A percentile compares a stretch with the other conserved stretches of the same genome.
These are phyloP conservation scores for Phragmatobia fuliginosa DNA, from an alignment of 2,888 invertebrate species.

Conservation along the genomic window DNA sequence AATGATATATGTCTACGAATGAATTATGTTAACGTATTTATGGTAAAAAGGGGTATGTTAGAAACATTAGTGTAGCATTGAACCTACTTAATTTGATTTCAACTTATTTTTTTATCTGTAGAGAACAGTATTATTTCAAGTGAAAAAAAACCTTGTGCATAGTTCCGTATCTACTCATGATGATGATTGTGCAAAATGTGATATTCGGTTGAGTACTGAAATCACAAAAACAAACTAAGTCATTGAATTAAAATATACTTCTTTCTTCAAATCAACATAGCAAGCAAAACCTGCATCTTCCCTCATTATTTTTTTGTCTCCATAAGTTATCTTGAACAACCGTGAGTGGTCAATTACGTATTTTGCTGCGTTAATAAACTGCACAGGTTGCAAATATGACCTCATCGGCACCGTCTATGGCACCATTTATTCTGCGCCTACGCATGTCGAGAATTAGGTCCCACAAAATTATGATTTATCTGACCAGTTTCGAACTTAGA, in stretches of 20 bases:
- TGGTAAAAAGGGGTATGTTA: neutral
- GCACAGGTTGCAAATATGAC: constrained; percentile 55
- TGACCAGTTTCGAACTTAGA: neutral
- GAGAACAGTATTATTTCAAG: neutral
- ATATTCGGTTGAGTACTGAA: neutral
- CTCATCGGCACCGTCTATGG: constrained; percentile 47
- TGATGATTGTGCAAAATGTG: too few relatives aligned
- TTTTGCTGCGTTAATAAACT: constrained; percentile 31
- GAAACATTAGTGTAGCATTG: too few relatives aligned
- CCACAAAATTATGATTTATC: constrained; percentile 26
- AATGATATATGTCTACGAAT: neutral
- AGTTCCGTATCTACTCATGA: neutral
- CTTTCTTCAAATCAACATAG: neutral
- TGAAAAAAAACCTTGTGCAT: neutral
- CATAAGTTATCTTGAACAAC: neutral
- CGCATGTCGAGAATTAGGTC: constrained; percentile 41
- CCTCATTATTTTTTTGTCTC: neutral
- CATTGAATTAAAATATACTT: too few relatives aligned
- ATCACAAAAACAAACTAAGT: too few relatives aligned
- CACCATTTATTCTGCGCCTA: constrained; percentile 40
- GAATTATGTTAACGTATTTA: neutral
- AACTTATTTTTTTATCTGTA: neutral
- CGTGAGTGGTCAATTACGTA: constrained; percentile 21
- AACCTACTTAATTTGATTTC: too few relatives aligned
- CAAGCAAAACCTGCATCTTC: neutral